Evolutionary conservation across 2,797 vertebrate species (phyloP), one percentile per base, ranked within the genome.

Genomic region (Leptatherina wallacei): DNA sequence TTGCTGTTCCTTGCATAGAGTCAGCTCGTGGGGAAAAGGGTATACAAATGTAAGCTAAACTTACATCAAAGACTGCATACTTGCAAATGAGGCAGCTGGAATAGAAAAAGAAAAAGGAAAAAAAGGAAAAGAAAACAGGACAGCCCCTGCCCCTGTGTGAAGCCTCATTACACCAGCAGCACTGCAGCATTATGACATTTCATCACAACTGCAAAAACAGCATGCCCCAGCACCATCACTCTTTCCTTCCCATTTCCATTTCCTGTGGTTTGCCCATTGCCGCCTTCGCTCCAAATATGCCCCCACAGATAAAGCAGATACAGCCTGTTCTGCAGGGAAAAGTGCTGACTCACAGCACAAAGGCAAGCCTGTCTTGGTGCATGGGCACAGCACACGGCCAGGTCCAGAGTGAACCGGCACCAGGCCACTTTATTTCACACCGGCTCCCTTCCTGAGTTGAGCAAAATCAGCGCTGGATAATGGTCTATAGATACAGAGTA

Each of bases 261-360:
- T 90, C 85, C 89, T 84, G 81, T 84, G 80, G 66, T 81, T 81
- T 70, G 68, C 79, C 74, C 71, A 72, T 60, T 8, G 3, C 78
- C 73, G 14, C 76, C 77, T 69, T 64, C 83, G 29, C 38, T 71
- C 69, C 76, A 57, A 74, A 81, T 69, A 58, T 71, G 75, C 75
- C 76, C 85, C 77, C 65, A 61, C 77, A 77, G 75, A 79, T 77
- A 74, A 63, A 69, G 75, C 84, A 83, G 81, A 86, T 79, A 77
- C 76, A 62, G 77, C 67, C 71, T 85, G 79, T 89, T 87, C 81
- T 85, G 61, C 71, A 2, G 10, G 14, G 52, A 27, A 83, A 88
- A 87, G 75, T 89, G 91, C 91, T 91, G 92, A 93, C 86, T 90
- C 90, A 89, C 77, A 73, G 76, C 80, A 75, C 62, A 80, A 80